Conservation (phyloP, 2,888 invertebrate genomes). For the Synanthedon formicaeformis region DNA sequence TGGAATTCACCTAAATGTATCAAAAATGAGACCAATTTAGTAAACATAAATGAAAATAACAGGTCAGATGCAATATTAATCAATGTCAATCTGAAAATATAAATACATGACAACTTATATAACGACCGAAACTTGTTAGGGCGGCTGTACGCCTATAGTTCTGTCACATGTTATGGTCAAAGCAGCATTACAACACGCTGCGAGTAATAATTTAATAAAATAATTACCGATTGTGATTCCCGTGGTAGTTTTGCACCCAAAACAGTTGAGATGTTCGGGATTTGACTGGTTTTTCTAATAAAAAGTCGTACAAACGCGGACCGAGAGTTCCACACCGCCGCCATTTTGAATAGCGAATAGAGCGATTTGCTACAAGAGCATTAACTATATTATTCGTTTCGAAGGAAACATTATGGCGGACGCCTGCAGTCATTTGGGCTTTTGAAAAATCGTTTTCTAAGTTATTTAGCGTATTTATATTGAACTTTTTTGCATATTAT, state of each 20-base stretch:
- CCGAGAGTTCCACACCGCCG: slow-evolving; percentile 67
- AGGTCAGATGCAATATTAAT: slow-evolving; percentile 1
- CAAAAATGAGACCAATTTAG: no score
- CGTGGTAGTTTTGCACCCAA: slow-evolving; percentile 46
- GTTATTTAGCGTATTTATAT: slow-evolving; percentile 68
- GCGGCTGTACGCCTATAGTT: slow-evolving; percentile 57
- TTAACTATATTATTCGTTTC: slow-evolving; percentile 72
- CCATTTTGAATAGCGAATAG: slow-evolving; percentile 73
- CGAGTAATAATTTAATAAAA: slow-evolving; percentile 53
- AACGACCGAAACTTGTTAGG: slow-evolving; percentile 35
- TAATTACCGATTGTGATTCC: slow-evolving; percentile 65
- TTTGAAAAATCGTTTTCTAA: slow-evolving; percentile 72
- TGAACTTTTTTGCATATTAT: slow-evolving; percentile 71
- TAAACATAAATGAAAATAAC: no score
- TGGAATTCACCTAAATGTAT: no score
- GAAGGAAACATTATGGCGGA: slow-evolving; percentile 73
- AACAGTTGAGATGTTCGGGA: slow-evolving; percentile 61
- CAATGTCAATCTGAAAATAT: slow-evolving; percentile 11
- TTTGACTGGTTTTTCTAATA: slow-evolving; percentile 55
- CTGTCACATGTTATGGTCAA: slow-evolving; percentile 68
- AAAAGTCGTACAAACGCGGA: slow-evolving; percentile 65
- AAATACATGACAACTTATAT: slow-evolving; percentile 4
- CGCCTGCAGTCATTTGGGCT: slow-evolving; percentile 70
- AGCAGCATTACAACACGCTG: slow-evolving; percentile 49
- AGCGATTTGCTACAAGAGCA: slow-evolving; percentile 69